Percentiles rank a stretch among this genome's conserved stretches.
These are phyloP conservation scores for Dasyurus viverrinus DNA, from an alignment of 2,113 vertebrate species.

Conservation along the genomic window DNA sequence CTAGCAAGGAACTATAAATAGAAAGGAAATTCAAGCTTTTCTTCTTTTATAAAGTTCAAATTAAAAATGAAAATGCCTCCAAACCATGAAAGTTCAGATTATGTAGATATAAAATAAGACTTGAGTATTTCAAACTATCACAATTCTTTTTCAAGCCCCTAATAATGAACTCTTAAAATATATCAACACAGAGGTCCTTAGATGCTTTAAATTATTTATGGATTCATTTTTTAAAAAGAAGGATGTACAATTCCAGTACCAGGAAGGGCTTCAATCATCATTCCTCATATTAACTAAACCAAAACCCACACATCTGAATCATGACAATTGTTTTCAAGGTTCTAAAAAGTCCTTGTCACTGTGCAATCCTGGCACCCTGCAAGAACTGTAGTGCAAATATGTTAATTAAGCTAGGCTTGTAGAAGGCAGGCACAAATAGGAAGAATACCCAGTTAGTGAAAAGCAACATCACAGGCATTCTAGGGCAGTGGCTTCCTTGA, in stretches of 20 bases:
- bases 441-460: background rate
- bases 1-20: slow-evolving; percentile 37
- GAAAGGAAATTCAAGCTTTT: slow-evolving; percentile 14
- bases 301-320: slow-evolving; percentile 31
- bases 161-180: slow-evolving; percentile 20
- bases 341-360: slow-evolving; percentile 1
- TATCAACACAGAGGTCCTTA: slow-evolving; percentile 8
- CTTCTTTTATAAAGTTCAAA: slow-evolving; percentile 31
- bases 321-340: background rate
- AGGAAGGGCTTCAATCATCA: background rate
- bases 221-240: slow-evolving; percentile 12
- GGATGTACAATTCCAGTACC: background rate
- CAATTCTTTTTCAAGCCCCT: background rate
- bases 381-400: background rate
- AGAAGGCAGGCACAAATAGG: background rate
- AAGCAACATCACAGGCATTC: background rate
- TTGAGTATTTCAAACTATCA: slow-evolving; percentile 23
- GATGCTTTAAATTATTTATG: background rate
- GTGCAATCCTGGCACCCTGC: background rate
- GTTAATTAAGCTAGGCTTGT: background rate
- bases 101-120: slow-evolving; percentile 28
- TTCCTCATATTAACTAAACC: background rate
- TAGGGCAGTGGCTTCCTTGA: background rate
- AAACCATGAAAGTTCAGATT: slow-evolving; percentile 26
- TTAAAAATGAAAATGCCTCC: slow-evolving; percentile 48